Evolutionary conservation across 1,140 invertebrate genomes (phyloP).

Genomic region (Paraescarpia echinospica): DNA sequence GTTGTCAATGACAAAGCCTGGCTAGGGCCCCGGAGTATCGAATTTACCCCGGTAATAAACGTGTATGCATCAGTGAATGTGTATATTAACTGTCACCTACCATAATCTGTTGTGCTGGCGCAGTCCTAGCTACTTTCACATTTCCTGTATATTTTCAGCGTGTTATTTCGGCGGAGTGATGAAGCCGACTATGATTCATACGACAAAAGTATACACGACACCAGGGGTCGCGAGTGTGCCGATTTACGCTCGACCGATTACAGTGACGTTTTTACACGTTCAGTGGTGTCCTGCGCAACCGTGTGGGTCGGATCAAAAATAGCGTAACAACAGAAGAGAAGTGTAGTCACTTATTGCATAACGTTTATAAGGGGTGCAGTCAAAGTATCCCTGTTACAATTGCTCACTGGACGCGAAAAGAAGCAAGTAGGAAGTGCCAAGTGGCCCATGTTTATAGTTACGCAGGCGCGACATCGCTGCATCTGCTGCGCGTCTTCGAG

Average conservation of each 20-base stretch:
- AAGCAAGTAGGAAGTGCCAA: too few relatives aligned
- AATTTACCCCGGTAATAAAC: not conserved
- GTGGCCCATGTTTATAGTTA: too few relatives aligned
- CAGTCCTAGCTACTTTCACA: not conserved
- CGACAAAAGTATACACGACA: not conserved
- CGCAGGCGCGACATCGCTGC: too few relatives aligned
- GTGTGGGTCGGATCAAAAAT: not conserved
- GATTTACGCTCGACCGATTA: not conserved
- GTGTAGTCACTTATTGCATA: not conserved
- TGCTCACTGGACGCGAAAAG: too few relatives aligned
- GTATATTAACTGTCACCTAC: not conserved
- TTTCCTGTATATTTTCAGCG: not conserved
- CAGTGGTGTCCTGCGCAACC: not conserved
- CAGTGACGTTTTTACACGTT: not conserved
- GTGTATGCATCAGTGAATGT: not conserved
- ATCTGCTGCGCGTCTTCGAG: too few relatives aligned
- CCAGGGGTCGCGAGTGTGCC: not conserved
- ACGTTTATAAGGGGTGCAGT: too few relatives aligned
- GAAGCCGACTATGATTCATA: not conserved
- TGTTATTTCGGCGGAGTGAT: not conserved
- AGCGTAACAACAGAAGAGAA: not conserved
- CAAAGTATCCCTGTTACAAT: too few relatives aligned
- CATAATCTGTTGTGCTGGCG: not conserved
- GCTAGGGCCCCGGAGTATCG: not conserved
- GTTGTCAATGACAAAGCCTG: not conserved